Base-by-base conservation (phyloP, 1,140 invertebrate genomes). In the Papilio polyxenes region DNA sequence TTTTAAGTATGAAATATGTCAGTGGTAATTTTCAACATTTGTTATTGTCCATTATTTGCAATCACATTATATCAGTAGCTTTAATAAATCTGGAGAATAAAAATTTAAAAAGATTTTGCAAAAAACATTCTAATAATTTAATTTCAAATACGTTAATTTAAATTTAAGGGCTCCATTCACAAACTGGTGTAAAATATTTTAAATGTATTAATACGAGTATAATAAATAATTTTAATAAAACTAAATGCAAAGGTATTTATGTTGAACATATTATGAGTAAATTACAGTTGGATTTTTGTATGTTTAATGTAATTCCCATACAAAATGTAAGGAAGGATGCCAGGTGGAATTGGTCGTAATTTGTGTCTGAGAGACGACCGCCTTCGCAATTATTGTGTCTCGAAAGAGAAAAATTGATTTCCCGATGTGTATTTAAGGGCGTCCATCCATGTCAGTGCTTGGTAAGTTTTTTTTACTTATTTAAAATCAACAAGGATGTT, bases 391-490 rank as follows among this genome's bases (percentile, higher is more conserved):
- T 92, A 93, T 86, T 83, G 82, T 85, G 91, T 92, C 90, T 85
- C 82, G 85, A 85, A 83, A 83, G 85, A 90, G 91, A 92, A 92
- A 89, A 92, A 93, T 91, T 92, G 87, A 92, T 91, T 93, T 92
- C 91, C 89, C 91, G 90, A 90, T 90, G 90, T 92, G 89, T 89
- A 87, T 89, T 91, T 91, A 89, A 88, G 86, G 84, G 80, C 82
- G 23, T 31, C 37, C 31, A 13, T 59, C 53, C 11, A 53, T 37
- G 77, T 59, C 77, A 62, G 77, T 79, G 77, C 15, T 40, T 15
- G 8, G 9, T 17, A 79, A 78, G 3, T 10, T 51, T 44, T 78
- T 56, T 31, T 31, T 49, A 23, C 72, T n/a, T 53, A 31, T 77
- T 53, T 49, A 51, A 77, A 77, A 56, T 37, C 17, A 17, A 6